phyloP scores from a whole-genome alignment of 2,797 vertebrate species.

The Protonibea diacanthus region DNA sequence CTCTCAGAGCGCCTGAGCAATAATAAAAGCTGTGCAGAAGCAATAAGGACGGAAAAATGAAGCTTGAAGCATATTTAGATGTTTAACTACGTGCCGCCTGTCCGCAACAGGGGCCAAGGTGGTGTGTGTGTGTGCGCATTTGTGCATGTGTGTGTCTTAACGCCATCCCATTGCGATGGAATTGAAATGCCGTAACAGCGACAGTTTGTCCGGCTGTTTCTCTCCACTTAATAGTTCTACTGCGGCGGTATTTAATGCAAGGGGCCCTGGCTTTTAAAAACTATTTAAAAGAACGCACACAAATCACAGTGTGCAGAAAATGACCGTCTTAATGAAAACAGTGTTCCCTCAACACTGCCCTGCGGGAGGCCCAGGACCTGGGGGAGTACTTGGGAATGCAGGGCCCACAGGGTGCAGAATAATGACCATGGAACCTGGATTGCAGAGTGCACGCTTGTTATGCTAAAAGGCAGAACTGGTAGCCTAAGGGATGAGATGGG shows the following conservation, averaged over 20 bases:
- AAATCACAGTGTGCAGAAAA: constrained; percentile 84
- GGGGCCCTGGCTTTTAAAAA: constrained; percentile 76
- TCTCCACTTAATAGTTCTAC: constrained; percentile 81
- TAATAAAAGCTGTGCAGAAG: constrained; percentile 54
- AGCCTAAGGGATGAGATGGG: constrained; percentile 67
- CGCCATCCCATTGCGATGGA: constrained; percentile 71
- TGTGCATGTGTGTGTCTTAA: constrained; percentile 48
- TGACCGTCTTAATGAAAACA: constrained; percentile 84
- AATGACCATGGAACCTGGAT: constrained; percentile 78
- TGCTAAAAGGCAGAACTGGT: constrained; percentile 78
- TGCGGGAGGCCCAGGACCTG: constrained; percentile 65
- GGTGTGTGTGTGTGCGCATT: constrained; percentile 36
- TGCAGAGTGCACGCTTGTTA: constrained; percentile 75
- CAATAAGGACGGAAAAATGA: constrained; percentile 47
- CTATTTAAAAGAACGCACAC: constrained; percentile 77
- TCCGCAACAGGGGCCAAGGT: constrained; percentile 53
- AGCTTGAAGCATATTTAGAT: constrained; percentile 50
- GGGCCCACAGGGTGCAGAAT: constrained; percentile 79
- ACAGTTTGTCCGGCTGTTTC: constrained; percentile 72
- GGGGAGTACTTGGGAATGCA: constrained; percentile 74
- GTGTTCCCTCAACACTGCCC: constrained; percentile 69
- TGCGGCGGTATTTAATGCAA: constrained; percentile 80
- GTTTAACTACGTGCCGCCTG: constrained; percentile 55
- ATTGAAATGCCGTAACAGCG: constrained; percentile 79
- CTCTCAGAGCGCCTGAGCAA: constrained; percentile 31